Evolutionary conservation across 2,113 vertebrate genomes (phyloP).

Genomic region (Rostratula benghalensis): DNA sequence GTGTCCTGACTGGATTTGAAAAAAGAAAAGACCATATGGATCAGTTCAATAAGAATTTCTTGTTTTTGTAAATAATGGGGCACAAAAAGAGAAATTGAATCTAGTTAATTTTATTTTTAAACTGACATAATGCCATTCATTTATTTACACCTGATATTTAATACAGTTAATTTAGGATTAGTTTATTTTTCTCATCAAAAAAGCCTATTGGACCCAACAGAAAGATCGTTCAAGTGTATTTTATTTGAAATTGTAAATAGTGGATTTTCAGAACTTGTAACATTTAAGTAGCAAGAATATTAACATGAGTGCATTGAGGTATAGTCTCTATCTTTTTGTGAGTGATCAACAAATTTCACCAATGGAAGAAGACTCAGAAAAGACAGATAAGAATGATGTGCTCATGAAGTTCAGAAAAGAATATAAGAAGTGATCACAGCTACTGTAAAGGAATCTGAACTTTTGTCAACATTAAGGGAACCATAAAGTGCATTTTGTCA

Average conservation of each 20-base stretch:
- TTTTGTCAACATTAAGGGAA: background rate
- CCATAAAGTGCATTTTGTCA: fast-evolving
- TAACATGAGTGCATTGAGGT: background rate
- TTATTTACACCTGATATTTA: background rate
- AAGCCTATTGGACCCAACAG: background rate
- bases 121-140: background rate
- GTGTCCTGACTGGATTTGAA: background rate
- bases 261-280: background rate
- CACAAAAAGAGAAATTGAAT: background rate
- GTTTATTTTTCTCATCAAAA: background rate
- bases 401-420: background rate
- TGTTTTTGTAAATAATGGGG: background rate
- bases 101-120: background rate
- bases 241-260: background rate
- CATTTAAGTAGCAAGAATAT: background rate
- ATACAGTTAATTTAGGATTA: background rate
- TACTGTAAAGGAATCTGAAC: background rate
- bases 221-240: background rate
- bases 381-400: background rate
- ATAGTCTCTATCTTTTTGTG: background rate
- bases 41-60: background rate
- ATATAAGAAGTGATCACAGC: background rate
- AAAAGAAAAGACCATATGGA: background rate
- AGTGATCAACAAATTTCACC: background rate
- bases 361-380: background rate